These are phyloP conservation scores for Hyphantria cunea DNA, from an alignment of 1,140 invertebrate species.

Conservation along the genomic window DNA sequence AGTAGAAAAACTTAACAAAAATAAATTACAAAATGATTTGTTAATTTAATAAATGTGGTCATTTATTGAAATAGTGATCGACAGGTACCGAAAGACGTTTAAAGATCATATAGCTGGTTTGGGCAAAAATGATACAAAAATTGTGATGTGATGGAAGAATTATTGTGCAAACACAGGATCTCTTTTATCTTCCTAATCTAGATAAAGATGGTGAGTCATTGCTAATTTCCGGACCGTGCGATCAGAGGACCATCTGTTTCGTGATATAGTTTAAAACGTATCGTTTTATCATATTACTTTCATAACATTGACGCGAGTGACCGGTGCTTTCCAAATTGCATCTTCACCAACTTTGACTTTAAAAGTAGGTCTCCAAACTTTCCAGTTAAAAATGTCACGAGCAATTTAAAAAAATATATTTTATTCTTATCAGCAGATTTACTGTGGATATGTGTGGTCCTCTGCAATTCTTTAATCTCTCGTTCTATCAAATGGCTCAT, in stretches of 20 bases:
- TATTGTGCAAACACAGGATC: slow-evolving; percentile 45
- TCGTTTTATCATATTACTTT: slow-evolving; percentile 8
- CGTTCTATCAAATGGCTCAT: slow-evolving; percentile 36
- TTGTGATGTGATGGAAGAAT: slow-evolving; percentile 30
- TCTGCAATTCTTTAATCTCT: slow-evolving; percentile 39
- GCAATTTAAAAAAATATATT: not conserved
- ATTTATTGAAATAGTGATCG: too few species aligned
- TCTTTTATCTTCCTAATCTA: slow-evolving; percentile 62
- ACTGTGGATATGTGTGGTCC: slow-evolving; percentile 12
- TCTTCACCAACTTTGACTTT: not conserved
- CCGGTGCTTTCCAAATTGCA: too few species aligned
- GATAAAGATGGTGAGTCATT: slow-evolving; percentile 66
- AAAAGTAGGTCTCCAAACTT: not conserved
- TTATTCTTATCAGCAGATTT: slow-evolving; percentile 6
- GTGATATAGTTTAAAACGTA: slow-evolving; percentile 63
- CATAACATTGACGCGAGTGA: too few species aligned
- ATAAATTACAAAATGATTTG: too few species aligned
- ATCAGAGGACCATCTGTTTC: slow-evolving; percentile 68
- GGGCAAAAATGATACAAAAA: slow-evolving; percentile 25
- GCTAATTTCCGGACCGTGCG: slow-evolving; percentile 60
- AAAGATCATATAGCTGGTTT: slow-evolving; percentile 20
- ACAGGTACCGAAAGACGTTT: not conserved
- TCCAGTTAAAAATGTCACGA: not conserved
- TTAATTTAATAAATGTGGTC: too few species aligned
- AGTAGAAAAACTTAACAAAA: too few species aligned